Conservation (phyloP, 1,140 invertebrate genomes). For the Homalodisca vitripennis region DNA sequence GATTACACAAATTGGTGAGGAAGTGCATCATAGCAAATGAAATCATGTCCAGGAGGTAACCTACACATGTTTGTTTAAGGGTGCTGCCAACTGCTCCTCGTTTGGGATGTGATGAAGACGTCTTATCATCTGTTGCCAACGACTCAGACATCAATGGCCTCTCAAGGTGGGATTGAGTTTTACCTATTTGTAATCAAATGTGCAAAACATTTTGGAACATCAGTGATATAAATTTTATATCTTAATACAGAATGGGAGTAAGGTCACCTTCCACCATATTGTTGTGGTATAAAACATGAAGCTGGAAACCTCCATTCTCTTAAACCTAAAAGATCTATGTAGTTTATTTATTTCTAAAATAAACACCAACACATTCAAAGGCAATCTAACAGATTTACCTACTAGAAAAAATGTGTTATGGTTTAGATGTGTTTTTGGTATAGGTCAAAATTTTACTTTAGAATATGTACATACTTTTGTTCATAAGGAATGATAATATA, state of each 20-base stretch:
- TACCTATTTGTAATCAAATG: no score
- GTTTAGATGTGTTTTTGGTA: no score
- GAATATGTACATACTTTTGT: no score
- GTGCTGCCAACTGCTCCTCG: slow-evolving; percentile 10
- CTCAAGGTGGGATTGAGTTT: no score
- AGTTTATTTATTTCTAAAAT: neutral
- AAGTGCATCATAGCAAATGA: no score
- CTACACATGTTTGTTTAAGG: no score
- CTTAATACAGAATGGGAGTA: neutral
- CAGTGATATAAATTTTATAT: neutral
- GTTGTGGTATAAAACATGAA: neutral
- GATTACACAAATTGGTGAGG: neutral
- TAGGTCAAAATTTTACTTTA: no score
- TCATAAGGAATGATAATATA: no score
- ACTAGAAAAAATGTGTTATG: no score
- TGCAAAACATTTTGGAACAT: neutral
- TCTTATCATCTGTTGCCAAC: neutral
- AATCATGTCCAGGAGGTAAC: no score
- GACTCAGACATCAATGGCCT: neutral
- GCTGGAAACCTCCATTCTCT: neutral
- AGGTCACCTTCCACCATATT: neutral
- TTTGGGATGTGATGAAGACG: slow-evolving; percentile 6
- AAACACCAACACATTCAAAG: no score
- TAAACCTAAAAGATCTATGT: neutral
- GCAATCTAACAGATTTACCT: no score